Conservation (phyloP, 2,113 vertebrate species). For the Chauna torquata region DNA sequence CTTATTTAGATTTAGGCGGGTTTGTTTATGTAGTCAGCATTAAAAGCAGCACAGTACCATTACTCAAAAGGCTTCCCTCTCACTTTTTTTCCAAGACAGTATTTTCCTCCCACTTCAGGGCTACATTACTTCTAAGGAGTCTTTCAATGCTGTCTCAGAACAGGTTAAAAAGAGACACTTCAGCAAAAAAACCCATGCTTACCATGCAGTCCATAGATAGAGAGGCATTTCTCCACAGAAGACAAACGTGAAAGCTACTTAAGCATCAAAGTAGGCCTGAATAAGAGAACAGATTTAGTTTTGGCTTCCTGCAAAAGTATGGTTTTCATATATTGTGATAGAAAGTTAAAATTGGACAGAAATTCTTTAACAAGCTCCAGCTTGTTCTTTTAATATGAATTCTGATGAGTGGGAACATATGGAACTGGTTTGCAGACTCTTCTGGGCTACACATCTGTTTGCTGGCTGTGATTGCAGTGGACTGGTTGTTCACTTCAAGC, state of each 20-base stretch:
- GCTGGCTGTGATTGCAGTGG: background rate
- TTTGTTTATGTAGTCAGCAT: background rate
- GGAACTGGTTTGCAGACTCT: constrained; percentile 45
- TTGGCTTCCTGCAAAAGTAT: background rate
- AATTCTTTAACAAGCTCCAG: constrained; percentile 4
- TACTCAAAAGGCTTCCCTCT: background rate
- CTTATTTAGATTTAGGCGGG: background rate
- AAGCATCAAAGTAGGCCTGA: background rate
- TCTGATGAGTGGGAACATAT: constrained; percentile 37
- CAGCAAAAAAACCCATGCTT: background rate
- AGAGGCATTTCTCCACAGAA: background rate
- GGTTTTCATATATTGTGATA: background rate
- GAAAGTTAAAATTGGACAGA: constrained; percentile 6
- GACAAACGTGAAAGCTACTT: background rate
- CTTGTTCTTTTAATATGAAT: background rate
- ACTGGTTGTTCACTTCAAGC: constrained; percentile 11
- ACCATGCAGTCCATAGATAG: background rate
- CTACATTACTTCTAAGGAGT: background rate
- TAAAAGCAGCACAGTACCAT: background rate
- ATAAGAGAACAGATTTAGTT: background rate
- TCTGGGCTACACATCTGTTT: constrained; percentile 32
- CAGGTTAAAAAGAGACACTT: background rate
- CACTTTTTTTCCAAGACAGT: background rate
- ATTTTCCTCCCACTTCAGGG: background rate
- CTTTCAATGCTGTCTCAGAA: background rate